Conservation (phyloP, 2,113 vertebrate species). For the Coptodon bakossiorum region DNA sequence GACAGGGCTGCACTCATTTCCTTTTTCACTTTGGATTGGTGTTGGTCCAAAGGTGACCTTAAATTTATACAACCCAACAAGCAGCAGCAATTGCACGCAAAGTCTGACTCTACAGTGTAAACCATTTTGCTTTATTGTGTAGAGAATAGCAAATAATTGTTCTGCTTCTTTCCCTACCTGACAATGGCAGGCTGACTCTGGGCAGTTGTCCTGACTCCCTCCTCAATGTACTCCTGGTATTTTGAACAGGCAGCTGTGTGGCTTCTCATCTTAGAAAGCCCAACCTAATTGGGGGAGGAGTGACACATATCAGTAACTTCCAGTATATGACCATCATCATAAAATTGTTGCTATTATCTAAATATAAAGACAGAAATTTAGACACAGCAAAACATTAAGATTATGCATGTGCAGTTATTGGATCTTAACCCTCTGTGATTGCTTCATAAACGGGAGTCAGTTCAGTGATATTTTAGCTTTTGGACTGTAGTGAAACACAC, state of each 20-base stretch:
- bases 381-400: background rate
- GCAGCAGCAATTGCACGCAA: background rate
- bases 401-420: background rate
- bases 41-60: background rate
- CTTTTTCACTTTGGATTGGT: background rate
- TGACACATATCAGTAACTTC: background rate
- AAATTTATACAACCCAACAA: background rate
- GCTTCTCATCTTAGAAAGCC: conserved; percentile 85
- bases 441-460: background rate
- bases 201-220: conserved; percentile 86
- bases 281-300: conserved; percentile 66
- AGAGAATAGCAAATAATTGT: background rate
- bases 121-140: background rate
- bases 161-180: conserved; percentile 65
- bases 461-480: background rate
- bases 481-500: conserved; percentile 46
- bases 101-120: background rate
- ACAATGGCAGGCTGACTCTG: conserved; percentile 79
- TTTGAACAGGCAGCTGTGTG: conserved; percentile 87
- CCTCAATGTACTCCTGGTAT: conserved; percentile 92
- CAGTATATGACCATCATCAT: background rate
- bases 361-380: background rate
- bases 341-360: background rate
- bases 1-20: background rate
- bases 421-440: background rate